These are phyloP conservation scores for Hydrolagus colliei DNA, from an alignment of 2,797 vertebrate genomes.

Conservation along the genomic window DNA sequence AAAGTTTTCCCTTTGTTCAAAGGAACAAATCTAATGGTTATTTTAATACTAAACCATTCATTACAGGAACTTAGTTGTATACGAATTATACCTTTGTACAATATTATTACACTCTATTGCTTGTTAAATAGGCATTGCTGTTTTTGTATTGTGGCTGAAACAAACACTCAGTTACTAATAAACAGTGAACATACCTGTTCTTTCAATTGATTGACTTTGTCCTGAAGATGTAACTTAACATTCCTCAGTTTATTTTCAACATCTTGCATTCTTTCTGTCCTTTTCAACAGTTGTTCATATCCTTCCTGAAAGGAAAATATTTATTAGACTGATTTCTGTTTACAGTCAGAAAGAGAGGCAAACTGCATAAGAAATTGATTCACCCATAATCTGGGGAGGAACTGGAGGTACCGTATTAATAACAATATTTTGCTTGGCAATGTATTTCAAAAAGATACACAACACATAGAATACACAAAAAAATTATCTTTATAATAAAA, in stretches of 20 bases:
- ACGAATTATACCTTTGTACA: too few species aligned
- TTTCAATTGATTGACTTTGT: conserved; percentile 87
- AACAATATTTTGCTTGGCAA: not conserved
- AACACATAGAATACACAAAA: not conserved
- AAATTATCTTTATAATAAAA: not conserved
- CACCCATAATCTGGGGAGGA: not conserved
- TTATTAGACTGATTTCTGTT: not conserved
- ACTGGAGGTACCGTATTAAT: not conserved
- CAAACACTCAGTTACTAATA: not conserved
- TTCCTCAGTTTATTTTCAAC: conserved; percentile 81
- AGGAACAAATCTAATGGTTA: too few species aligned
- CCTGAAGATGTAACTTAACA: conserved; percentile 83
- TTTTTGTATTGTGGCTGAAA: too few species aligned
- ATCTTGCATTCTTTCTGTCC: conserved; percentile 86
- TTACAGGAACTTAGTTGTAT: too few species aligned
- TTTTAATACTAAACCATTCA: too few species aligned
- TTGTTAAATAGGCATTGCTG: too few species aligned
- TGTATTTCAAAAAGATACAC: not conserved
- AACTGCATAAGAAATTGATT: not conserved
- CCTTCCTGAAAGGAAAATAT: conserved; percentile 45
- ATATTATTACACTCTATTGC: too few species aligned
- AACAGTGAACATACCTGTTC: conserved; percentile 68
- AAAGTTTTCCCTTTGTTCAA: not conserved
- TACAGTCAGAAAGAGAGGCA: not conserved
- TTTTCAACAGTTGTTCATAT: conserved; percentile 61